Evolutionary conservation across 2,113 vertebrate genomes (phyloP), one percentile per base, ranked within the genome.

Genomic region (Syngnathus floridae): DNA sequence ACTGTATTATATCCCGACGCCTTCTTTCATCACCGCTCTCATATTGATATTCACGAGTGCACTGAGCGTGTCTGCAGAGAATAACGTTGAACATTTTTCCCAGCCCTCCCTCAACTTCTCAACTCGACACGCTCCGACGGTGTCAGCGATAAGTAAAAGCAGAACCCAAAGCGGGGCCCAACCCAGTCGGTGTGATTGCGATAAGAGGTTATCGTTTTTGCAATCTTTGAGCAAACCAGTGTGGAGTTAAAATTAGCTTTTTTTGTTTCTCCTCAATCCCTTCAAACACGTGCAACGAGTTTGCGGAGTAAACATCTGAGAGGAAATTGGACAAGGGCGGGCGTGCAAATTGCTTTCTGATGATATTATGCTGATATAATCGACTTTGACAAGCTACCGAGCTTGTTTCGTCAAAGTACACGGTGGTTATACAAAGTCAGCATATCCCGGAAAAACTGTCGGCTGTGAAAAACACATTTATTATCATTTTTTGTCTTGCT

Each of bases 61-160:
- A 12, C 49, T 17, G 45, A 10, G 19, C 11, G 64, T 70, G 31
- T 56, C 62, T 65, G 12, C 11, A 51, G 38, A 62, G n/a, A 70
- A 59, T 37, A 69, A 38, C 26, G 26, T 21, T 43, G 2, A 51
- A 64, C 60, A 43, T 8, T 3, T 65, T 73, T 82, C 67, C 68
- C 51, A 67, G 55, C 31, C 60, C 68, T 67, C 62, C 59, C 69
- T 60, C 40, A 59, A 65, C 62, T 7, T 21, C 65, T 22, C 57
- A 66, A 45, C 58, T 65, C 75, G 72, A 80, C 61, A 57, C n/a
- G 35, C 62, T 77, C 35, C 51, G 64, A 43, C 77, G 64, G 43
- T 22, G 65, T 69, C 41, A 40, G 69, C 48, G 68, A 71, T 85
- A 87, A 86, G 70, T 76, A 55, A 73, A 86, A 88, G 66, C 75